Conservation (phyloP, 2,797 vertebrate species). For the Otus scops region DNA sequence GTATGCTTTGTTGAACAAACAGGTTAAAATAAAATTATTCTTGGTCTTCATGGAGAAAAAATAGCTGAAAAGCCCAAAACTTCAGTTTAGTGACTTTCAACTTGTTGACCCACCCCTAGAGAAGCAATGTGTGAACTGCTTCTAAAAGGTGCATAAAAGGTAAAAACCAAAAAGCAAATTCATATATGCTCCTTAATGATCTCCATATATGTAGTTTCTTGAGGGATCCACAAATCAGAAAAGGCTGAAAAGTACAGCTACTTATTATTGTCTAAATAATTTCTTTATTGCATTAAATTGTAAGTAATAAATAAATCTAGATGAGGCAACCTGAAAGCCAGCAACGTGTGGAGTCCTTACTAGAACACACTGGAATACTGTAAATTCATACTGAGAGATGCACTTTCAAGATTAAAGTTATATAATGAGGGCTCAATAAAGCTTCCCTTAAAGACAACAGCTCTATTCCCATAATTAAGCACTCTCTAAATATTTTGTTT, state of each 20-base stretch:
- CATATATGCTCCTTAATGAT: background rate
- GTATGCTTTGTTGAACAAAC: background rate
- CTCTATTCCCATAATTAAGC: background rate
- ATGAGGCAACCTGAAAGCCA: background rate
- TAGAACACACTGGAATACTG: background rate
- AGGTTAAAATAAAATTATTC: background rate
- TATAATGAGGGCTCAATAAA: background rate
- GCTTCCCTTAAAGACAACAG: background rate
- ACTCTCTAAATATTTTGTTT: background rate
- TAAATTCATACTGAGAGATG: background rate
- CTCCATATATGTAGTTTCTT: background rate
- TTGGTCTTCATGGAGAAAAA: background rate
- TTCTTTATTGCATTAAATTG: background rate
- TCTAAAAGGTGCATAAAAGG: background rate
- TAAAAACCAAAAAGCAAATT: background rate
- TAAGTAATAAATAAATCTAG: background rate
- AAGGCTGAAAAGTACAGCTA: background rate
- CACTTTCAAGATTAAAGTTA: slow-evolving; percentile 26
- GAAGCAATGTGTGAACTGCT: background rate
- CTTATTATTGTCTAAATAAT: background rate
- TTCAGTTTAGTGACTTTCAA: background rate
- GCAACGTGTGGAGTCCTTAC: background rate
- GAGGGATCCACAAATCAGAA: background rate
- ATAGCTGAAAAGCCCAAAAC: background rate
- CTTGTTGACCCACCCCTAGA: background rate